These are phyloP conservation scores for Alca torda DNA, from an alignment of 2,797 vertebrate species.

Conservation along the genomic window DNA sequence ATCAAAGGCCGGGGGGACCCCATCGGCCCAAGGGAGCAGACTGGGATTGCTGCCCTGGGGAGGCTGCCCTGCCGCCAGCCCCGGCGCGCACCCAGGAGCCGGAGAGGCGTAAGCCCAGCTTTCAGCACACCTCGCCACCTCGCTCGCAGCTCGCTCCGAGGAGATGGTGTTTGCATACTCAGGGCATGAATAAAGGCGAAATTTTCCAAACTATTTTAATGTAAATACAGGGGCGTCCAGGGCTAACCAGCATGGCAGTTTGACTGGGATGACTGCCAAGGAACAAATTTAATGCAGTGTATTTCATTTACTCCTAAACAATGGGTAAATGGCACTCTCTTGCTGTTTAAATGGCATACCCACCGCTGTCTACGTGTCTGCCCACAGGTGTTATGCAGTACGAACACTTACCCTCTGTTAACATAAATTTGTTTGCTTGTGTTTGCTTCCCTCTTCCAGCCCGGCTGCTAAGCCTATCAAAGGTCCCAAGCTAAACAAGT, in stretches of 20 bases:
- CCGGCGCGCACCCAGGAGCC: rapidly evolving
- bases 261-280: constrained; percentile 21
- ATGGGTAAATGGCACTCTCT: not conserved
- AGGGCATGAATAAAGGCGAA: not conserved
- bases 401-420: not conserved
- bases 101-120: not conserved
- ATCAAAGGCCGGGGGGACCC: not conserved
- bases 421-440: not conserved
- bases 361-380: constrained; percentile 36
- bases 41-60: not conserved
- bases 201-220: constrained; percentile 13
- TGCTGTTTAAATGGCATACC: not conserved
- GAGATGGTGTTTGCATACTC: not conserved
- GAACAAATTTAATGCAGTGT: not conserved
- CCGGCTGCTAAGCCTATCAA: not conserved
- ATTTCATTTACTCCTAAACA: constrained; percentile 10
- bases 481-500: not conserved
- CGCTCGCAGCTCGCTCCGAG: not conserved
- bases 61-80: not conserved
- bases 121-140: not conserved
- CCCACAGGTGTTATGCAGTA: constrained; percentile 25
- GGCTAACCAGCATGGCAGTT: not conserved
- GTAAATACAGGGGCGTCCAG: not conserved
- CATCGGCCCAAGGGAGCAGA: not conserved
- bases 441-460: constrained; percentile 21